Evolutionary conservation across 2,888 invertebrate genomes (phyloP).

Genomic region (Caenorhabditis sp.): DNA sequence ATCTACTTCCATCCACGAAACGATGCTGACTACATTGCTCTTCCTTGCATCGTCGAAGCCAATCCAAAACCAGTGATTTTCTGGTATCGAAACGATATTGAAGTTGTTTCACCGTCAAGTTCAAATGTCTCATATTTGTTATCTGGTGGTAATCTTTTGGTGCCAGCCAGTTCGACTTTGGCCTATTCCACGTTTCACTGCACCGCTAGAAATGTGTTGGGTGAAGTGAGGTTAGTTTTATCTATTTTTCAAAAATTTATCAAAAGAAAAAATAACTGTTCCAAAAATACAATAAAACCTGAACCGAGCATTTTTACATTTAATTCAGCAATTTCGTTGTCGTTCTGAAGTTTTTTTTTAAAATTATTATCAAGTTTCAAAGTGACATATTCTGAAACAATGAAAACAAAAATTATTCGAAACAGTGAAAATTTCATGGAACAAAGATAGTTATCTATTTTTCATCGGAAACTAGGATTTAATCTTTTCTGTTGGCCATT

Average conservation of each 20-base stretch:
- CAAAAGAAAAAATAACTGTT: not conserved
- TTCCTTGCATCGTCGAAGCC: slow-evolving; percentile 49
- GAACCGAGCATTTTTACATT: too few species aligned
- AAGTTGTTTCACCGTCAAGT: slow-evolving; percentile 42
- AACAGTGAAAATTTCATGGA: too few species aligned
- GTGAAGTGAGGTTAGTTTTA: slow-evolving; percentile 37
- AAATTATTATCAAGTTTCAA: too few species aligned
- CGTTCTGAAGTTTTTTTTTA: too few species aligned
- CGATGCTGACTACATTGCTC: slow-evolving; percentile 45
- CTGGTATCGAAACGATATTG: slow-evolving; percentile 53
- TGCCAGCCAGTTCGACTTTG: slow-evolving; percentile 43
- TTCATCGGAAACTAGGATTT: too few species aligned
- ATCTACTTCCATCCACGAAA: slow-evolving; percentile 49
- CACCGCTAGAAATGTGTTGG: slow-evolving; percentile 41
- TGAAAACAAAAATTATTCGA: too few species aligned
- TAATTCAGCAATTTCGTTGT: too few species aligned
- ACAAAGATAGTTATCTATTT: too few species aligned
- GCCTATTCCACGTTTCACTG: slow-evolving; percentile 58
- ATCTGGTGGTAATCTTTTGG: slow-evolving; percentile 54
- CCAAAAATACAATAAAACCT: too few species aligned
- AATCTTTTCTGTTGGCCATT: too few species aligned
- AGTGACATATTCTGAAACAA: too few species aligned
- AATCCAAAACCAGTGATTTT: slow-evolving; percentile 43
- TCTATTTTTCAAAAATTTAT: not conserved
- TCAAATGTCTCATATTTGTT: slow-evolving; percentile 46